phyloP scores from a whole-genome alignment of 2,797 vertebrate genomes.

The Cichlasoma orientale region DNA sequence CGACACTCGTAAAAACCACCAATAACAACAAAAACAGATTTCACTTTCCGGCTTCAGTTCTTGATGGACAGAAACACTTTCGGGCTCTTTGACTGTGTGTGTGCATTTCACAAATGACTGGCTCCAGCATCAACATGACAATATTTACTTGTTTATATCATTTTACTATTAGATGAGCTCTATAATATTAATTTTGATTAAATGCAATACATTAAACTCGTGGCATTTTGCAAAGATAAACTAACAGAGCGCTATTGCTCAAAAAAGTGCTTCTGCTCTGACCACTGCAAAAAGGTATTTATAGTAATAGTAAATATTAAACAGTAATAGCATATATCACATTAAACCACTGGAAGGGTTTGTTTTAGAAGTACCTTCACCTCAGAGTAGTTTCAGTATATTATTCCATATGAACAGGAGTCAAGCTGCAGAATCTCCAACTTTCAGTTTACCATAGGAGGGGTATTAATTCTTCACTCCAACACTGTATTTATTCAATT shows the following conservation, averaged over 20 bases:
- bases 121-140: neutral
- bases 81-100: neutral
- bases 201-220: neutral
- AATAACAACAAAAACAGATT: neutral
- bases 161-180: neutral
- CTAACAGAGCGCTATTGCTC: neutral
- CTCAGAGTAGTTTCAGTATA: constrained; percentile 25
- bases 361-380: constrained; percentile 11
- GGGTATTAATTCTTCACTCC: constrained; percentile 82
- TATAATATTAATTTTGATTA: neutral
- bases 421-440: constrained; percentile 65
- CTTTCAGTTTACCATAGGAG: constrained; percentile 74
- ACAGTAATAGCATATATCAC: constrained; percentile 23
- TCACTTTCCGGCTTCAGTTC: neutral
- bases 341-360: constrained; percentile 23
- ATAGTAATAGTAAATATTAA: constrained; percentile 21
- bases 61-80: neutral
- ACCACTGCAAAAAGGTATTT: constrained; percentile 6
- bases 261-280: neutral
- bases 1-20: neutral
- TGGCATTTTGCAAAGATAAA: neutral
- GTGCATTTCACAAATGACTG: neutral
- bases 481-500: constrained; percentile 89
- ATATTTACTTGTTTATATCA: neutral
- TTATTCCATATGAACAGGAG: constrained; percentile 43